These are phyloP conservation scores for Xiphydria camelus DNA, from an alignment of 2,888 invertebrate genomes.

Conservation along the genomic window DNA sequence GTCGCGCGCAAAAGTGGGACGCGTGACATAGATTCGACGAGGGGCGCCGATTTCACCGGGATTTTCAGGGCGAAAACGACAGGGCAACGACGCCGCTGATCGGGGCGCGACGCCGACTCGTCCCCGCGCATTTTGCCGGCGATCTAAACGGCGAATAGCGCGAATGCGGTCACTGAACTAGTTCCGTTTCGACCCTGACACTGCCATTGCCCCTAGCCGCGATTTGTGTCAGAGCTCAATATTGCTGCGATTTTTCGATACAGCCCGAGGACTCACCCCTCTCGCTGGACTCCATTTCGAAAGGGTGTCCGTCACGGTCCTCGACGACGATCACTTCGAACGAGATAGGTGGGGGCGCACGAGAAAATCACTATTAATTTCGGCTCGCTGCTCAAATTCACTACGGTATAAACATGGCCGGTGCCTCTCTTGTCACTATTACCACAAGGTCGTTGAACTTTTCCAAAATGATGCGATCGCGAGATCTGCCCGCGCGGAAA, in stretches of 20 bases:
- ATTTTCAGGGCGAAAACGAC: slow-evolving; percentile 13
- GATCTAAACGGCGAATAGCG: slow-evolving; percentile 14
- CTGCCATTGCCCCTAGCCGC: slow-evolving; percentile 63
- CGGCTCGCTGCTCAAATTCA: slow-evolving; percentile 42
- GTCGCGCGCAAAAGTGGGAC: slow-evolving; percentile 40
- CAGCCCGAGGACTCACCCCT: slow-evolving; percentile 46
- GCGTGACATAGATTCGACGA: slow-evolving; percentile 44
- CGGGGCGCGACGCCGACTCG: neutral
- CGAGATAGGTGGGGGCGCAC: slow-evolving; percentile 22
- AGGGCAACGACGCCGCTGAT: neutral
- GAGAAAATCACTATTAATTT: slow-evolving; percentile 32
- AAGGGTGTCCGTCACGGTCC: slow-evolving; percentile 19
- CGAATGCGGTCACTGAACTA: slow-evolving; percentile 66
- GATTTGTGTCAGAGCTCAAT: slow-evolving; percentile 54
- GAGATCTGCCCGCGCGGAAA: neutral
- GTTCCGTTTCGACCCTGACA: slow-evolving; percentile 65
- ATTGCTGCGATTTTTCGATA: slow-evolving; percentile 34
- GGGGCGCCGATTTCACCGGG: too few species aligned
- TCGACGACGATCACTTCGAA: slow-evolving; percentile 17
- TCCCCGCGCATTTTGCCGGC: slow-evolving; percentile 6
- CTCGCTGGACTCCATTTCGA: slow-evolving; percentile 51
- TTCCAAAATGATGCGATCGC: slow-evolving; percentile 16
- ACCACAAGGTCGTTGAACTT: slow-evolving; percentile 53
- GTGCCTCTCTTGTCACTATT: slow-evolving; percentile 48
- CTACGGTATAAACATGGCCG: slow-evolving; percentile 56